Base-by-base conservation (phyloP, 2,113 vertebrate genomes). In the Sceloporus undulatus region DNA sequence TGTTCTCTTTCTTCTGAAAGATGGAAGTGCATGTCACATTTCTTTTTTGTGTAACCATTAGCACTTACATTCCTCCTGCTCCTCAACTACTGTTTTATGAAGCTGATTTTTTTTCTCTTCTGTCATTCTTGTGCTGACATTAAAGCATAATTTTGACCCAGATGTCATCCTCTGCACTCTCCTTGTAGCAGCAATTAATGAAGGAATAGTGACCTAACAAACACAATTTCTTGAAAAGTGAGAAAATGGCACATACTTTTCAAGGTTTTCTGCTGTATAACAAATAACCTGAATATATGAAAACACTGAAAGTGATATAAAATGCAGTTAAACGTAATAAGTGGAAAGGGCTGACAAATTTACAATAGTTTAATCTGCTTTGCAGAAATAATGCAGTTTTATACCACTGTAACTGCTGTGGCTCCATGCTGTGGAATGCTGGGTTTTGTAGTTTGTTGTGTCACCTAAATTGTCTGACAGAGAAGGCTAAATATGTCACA, bases 61-160 rank as follows among this genome's bases (percentile, higher is more conserved):
- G 83, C 52, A 82, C 73, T 79, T 92, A 87, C 92, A 88, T 81
- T 82, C 89, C 83, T 79, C 84, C n/a, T 0, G 13, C 5, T 9
- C 29, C 10, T 52, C 6, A 82, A 91, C 74, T 74, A 87, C 84
- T 89, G 88, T 84, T 59, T 83, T 71, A 54, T 73, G 42, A 82
- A 82, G 7, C 27, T 65, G 56, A 11, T 80, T 75, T 73, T 74
- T 9, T 66, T 66, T 11, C 27, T 14, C 88, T 89, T 76, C 59
- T 18, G 87, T 89, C 85, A 8, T 82, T 83, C 87, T 68, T 89
- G 74, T 71, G 34, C 42, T 88, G 74, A 59, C 68, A 13, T 1
- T 52, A 77, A 86, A 68, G 62, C n/a, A 40, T n/a, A n/a, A 66
- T 23, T 66, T 52, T 86, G 25, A 56, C 62, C 11, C 34, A 27